Percentiles rank a stretch among this genome's conserved stretches.
phyloP scores from a whole-genome alignment of 2,113 vertebrate genomes.

The Steatornis caripensis region DNA sequence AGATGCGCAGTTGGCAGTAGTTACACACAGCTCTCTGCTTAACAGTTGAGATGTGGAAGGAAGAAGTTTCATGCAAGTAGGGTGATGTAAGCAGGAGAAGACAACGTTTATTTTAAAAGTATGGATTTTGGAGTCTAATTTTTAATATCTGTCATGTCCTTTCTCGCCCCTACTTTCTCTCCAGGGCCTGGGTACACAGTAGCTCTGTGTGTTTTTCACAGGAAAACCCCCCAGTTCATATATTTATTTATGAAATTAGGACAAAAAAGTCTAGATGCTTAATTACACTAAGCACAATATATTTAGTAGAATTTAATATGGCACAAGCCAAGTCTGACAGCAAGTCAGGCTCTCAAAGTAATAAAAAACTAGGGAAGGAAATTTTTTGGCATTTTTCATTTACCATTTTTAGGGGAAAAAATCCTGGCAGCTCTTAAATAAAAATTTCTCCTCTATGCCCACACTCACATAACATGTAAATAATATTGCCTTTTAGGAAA shows the following conservation, averaged over 20 bases:
- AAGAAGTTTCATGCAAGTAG: neutral
- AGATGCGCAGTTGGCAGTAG: neutral
- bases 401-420: neutral
- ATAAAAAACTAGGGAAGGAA: neutral
- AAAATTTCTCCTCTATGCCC: neutral
- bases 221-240: neutral
- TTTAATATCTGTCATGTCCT: neutral
- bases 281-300: neutral
- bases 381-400: neutral
- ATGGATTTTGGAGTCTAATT: neutral
- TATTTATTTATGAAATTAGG: neutral
- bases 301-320: neutral
- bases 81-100: neutral
- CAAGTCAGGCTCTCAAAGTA: neutral
- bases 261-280: neutral
- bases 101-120: neutral
- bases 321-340: neutral
- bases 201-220: neutral
- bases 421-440: neutral
- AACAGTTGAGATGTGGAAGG: neutral
- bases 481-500: conserved; percentile 4
- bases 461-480: neutral
- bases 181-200: neutral
- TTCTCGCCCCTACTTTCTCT: neutral
- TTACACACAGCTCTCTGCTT: neutral